phyloP scores from a whole-genome alignment of 2,888 invertebrate species.

The Schizaphis graminum region DNA sequence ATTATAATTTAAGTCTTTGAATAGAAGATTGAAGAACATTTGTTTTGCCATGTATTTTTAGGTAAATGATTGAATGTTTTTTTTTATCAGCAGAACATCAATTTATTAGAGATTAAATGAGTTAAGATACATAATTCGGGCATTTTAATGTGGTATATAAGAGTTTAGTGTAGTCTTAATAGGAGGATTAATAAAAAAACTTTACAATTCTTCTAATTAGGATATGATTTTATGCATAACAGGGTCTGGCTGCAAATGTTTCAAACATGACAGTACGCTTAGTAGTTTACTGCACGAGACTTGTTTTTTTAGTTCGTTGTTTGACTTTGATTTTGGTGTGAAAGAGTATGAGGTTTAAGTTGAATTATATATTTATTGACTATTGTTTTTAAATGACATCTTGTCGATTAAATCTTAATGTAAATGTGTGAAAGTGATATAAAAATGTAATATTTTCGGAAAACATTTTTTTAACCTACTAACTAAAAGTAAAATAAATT shows the following conservation, averaged over 20 bases:
- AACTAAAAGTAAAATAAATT: too few relatives aligned
- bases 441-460: too few relatives aligned
- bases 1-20: neutral
- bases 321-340: neutral
- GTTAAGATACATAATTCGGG: neutral
- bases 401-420: neutral
- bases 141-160: neutral
- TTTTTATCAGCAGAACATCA: neutral
- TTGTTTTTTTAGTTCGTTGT: neutral
- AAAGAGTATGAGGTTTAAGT: neutral
- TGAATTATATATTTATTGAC: neutral
- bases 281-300: neutral
- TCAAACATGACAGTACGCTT: neutral
- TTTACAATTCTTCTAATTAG: neutral
- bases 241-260: neutral
- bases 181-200: neutral
- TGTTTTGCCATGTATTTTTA: neutral
- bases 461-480: too few relatives aligned
- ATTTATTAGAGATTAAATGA: neutral
- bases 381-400: neutral
- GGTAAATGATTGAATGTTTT: neutral
- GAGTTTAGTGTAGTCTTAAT: neutral
- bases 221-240: slow-evolving; percentile 2
- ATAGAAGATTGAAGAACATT: neutral
- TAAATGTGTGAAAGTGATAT: neutral